Evolutionary conservation across 2,888 invertebrate species (phyloP).

Genomic region (Melinopterus prodromus): DNA sequence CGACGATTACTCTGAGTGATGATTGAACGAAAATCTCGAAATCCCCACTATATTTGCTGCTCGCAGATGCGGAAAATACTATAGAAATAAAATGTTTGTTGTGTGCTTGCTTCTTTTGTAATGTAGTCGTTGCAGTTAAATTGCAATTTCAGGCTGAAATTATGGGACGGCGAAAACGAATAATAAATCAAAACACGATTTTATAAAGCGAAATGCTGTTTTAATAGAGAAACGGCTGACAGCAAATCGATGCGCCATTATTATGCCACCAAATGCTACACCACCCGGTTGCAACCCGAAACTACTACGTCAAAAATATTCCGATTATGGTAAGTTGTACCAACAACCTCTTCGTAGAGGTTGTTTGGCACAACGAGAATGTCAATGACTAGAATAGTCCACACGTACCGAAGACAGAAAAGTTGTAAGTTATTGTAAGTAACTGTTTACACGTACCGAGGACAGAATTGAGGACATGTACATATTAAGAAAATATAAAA

Average conservation of each 20-base stretch:
- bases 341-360: too few relatives aligned
- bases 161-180: background rate
- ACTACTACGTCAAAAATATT: background rate
- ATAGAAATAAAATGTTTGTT: background rate
- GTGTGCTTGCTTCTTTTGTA: background rate
- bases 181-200: background rate
- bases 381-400: too few relatives aligned
- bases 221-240: background rate
- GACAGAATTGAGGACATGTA: too few relatives aligned
- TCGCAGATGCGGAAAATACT: background rate
- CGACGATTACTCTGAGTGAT: background rate
- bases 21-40: background rate
- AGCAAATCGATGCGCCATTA: background rate
- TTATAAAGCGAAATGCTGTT: background rate
- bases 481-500: too few relatives aligned
- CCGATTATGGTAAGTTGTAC: too few relatives aligned
- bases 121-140: background rate
- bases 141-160: background rate
- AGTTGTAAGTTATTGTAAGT: too few relatives aligned
- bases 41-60: background rate
- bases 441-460: too few relatives aligned
- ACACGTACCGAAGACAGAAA: too few relatives aligned
- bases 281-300: background rate
- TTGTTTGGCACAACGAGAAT: too few relatives aligned
- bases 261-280: too few relatives aligned